Evolutionary conservation across 1,140 invertebrate species (phyloP).

Genomic region (Drosophila bifasciata): DNA sequence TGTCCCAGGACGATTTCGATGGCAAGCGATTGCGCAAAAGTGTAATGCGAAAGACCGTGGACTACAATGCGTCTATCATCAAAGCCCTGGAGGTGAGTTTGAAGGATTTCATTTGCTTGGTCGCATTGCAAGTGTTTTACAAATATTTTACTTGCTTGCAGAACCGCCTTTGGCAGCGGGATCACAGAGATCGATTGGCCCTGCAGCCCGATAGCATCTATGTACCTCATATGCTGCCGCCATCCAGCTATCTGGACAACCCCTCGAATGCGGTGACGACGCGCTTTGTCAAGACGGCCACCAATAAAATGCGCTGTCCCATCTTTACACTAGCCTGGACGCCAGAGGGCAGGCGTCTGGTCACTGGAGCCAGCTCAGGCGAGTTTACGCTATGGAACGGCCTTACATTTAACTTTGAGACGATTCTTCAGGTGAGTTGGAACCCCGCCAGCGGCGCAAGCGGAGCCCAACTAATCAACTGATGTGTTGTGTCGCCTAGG

Average conservation of each 20-base stretch:
- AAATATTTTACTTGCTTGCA: constrained; percentile 79
- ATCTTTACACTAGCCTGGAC: constrained; percentile 99
- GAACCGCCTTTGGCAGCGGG: constrained; percentile 96
- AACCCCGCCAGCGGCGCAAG: too few species aligned
- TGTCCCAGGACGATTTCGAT: constrained; percentile 95
- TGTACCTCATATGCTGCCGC: constrained; percentile 94
- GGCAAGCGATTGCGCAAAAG: constrained; percentile 97
- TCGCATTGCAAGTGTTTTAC: background rate
- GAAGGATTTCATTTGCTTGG: background rate
- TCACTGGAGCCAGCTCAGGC: constrained; percentile 99
- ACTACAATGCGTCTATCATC: constrained; percentile 98
- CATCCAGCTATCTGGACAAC: constrained; percentile 95
- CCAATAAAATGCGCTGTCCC: constrained; percentile 99
- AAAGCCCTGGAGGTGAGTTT: constrained; percentile 91
- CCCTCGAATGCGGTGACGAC: constrained; percentile 99
- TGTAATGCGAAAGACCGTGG: constrained; percentile 98
- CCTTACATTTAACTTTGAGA: constrained; percentile 99
- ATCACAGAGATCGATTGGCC: constrained; percentile 92
- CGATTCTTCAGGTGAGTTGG: constrained; percentile 95
- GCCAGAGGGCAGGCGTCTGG: constrained; percentile 97
- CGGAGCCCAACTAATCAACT: background rate
- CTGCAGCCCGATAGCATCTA: constrained; percentile 97
- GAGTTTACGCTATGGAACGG: constrained; percentile 99
- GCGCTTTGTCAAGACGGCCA: constrained; percentile 98
- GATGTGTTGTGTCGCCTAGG: constrained; percentile 86